These are phyloP conservation scores for Pogonomyrmex barbatus DNA, from an alignment of 1,140 invertebrate species.

Conservation along the genomic window DNA sequence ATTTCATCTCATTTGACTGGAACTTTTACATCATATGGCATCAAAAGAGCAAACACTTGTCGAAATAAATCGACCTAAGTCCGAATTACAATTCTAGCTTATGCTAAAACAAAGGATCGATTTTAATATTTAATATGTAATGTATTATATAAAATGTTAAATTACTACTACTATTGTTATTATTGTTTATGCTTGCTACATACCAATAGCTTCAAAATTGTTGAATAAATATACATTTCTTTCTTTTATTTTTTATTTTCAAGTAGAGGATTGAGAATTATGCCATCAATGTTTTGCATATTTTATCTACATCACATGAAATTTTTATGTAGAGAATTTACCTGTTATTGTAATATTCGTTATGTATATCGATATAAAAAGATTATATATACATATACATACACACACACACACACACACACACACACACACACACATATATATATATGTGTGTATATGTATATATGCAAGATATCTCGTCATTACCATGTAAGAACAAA, in stretches of 20 bases:
- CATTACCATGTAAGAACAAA: neutral
- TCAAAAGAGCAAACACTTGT: constrained; percentile 35
- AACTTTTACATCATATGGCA: constrained; percentile 29
- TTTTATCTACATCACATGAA: constrained; percentile 17
- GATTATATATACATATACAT: neutral
- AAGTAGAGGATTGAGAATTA: constrained; percentile 23
- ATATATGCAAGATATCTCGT: neutral
- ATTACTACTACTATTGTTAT: constrained; percentile 52
- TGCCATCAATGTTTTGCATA: neutral
- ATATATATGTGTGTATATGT: neutral
- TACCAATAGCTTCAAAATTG: constrained; percentile 55
- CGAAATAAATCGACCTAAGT: constrained; percentile 40
- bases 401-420: neutral
- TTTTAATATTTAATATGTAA: constrained; percentile 37
- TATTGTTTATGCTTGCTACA: constrained; percentile 28
- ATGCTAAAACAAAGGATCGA: constrained; percentile 33
- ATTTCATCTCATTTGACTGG: constrained; percentile 51
- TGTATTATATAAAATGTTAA: constrained; percentile 66
- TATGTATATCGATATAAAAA: constrained; percentile 2
- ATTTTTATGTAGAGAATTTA: constrained; percentile 64
- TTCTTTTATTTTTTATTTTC: constrained; percentile 30
- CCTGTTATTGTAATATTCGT: constrained; percentile 61
- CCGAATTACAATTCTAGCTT: constrained; percentile 42
- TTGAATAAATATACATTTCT: constrained; percentile 37
- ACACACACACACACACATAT: no score